Base-by-base conservation (phyloP, 2,888 invertebrate genomes). In the Agriotes lineatus region DNA sequence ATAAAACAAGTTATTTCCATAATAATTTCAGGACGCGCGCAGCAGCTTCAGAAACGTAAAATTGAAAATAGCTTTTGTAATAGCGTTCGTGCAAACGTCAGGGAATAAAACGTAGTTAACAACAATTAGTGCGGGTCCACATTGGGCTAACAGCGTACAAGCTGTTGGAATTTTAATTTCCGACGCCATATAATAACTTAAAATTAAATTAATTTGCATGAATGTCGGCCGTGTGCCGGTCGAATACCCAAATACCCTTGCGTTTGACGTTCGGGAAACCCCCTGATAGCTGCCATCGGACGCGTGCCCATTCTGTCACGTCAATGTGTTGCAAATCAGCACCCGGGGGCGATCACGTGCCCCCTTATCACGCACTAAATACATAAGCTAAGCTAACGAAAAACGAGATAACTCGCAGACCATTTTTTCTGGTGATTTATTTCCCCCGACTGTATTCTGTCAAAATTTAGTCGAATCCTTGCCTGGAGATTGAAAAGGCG, bases 261-360 rank as follows among this genome's bases (percentile, higher is more conserved):
- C 63, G 39, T 64, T 68, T 68, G 68, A 63, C 58, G 68, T 63
- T 60, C 35, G 22, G 69, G 72, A 62, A 72, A 68, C 64, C 69
- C 73, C 69, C 70, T 73, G 74, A 75, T 72, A 70, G 66, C 69
- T 68, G 65, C 59, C 69, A 70, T 71, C 70, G 70, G 71, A 77
- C 79, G 79, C 79, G 80, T 79, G 79, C 76, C 76, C 76, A 72
- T 77, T 76, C 78, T 78, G 79, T 76, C 76, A 80, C 76, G 77
- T 78, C 80, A 79, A 77, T 77, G 78, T 79, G 79, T 80, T 76
- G 78, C 79, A 79, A 78, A 80, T 80, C 80, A 76, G 74, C 74
- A 74, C 75, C 74, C 74, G 71, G 71, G 73, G 75, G 77, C 71
- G 74, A 74, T 79, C 77, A 78, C 77, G 77, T 78, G 66, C 75